A percentile compares a stretch with the other conserved stretches of the same genome.
Evolutionary conservation across 2,797 vertebrate species (phyloP).

Genomic region (Alauda arvensis): DNA sequence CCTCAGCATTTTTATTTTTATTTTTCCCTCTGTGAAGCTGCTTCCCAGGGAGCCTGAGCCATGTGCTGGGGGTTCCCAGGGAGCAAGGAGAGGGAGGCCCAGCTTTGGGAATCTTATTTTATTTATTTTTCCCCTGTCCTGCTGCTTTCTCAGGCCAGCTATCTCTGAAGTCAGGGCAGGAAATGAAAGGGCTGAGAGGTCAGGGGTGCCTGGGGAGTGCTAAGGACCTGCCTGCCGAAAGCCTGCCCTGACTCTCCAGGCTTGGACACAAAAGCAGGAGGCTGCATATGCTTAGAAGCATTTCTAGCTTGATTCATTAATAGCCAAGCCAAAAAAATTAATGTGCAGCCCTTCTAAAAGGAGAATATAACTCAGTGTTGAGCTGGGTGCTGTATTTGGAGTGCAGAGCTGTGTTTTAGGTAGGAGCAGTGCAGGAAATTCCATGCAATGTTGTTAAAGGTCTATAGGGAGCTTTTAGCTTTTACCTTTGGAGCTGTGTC

Average conservation of each 20-base stretch:
- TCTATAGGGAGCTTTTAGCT: rapidly evolving
- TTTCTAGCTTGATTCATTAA: neutral
- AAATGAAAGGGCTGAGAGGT: conserved; percentile 31
- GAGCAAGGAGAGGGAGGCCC: neutral
- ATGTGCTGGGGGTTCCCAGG: neutral
- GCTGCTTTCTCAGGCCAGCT: conserved; percentile 7
- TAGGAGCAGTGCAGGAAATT: neutral
- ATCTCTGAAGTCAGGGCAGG: conserved; percentile 37
- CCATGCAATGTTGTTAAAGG: rapidly evolving
- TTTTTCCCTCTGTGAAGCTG: neutral
- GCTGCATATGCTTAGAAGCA: neutral
- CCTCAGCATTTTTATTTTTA: neutral
- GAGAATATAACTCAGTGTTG: too few relatives aligned
- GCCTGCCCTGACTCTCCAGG: neutral
- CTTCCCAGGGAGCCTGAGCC: neutral
- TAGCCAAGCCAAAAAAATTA: neutral
- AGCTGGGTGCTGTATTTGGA: neutral
- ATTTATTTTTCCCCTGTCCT: neutral
- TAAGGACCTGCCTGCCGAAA: neutral
- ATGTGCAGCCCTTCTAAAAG: neutral
- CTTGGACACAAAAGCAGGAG: neutral
- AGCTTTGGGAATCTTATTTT: neutral
- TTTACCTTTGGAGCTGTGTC: neutral
- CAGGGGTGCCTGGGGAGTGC: neutral
- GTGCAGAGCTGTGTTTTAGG: neutral